Evolutionary conservation across 2,113 vertebrate genomes (phyloP).

Genomic region (Seriola rivoliana): DNA sequence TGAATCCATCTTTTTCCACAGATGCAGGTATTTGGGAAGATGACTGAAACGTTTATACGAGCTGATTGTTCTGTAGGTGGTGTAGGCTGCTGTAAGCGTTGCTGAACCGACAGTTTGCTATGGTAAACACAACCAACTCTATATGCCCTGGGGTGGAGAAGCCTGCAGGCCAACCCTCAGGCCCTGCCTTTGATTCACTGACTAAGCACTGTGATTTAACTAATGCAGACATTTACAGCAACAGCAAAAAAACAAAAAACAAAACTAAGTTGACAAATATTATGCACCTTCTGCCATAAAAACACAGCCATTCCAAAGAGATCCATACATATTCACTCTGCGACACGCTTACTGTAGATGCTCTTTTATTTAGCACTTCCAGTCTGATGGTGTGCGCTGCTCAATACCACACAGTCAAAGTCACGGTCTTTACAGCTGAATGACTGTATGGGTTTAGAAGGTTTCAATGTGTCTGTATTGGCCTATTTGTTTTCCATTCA

Average conservation of each 20-base stretch:
- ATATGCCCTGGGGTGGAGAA: slow-evolving; percentile 17
- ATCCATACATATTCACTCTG: slow-evolving; percentile 10
- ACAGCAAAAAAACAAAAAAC: slow-evolving; percentile 17
- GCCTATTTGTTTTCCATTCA: slow-evolving; percentile 29
- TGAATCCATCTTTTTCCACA: slow-evolving; percentile 1
- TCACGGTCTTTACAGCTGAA: slow-evolving; percentile 35
- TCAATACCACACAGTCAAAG: slow-evolving; percentile 20
- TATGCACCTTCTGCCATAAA: slow-evolving; percentile 17
- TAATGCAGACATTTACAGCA: slow-evolving; percentile 55
- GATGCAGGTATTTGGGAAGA: neutral
- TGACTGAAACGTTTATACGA: slow-evolving; percentile 16
- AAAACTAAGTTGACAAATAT: slow-evolving; percentile 9
- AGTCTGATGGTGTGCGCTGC: neutral
- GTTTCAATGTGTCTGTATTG: slow-evolving; percentile 22
- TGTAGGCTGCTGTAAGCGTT: slow-evolving; percentile 9
- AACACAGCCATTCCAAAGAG: neutral
- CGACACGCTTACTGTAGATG: neutral
- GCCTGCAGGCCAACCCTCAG: slow-evolving; percentile 60
- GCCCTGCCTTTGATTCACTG: slow-evolving; percentile 57
- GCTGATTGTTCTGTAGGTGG: slow-evolving; percentile 27
- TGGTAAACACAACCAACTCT: slow-evolving; percentile 42
- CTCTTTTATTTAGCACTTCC: slow-evolving; percentile 29
- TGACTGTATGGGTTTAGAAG: slow-evolving; percentile 6
- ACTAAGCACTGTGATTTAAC: slow-evolving; percentile 60
- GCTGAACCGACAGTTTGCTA: slow-evolving; percentile 37